These are phyloP conservation scores for Drosophila lacteicornis DNA, from an alignment of 1,140 invertebrate species.

Conservation along the genomic window DNA sequence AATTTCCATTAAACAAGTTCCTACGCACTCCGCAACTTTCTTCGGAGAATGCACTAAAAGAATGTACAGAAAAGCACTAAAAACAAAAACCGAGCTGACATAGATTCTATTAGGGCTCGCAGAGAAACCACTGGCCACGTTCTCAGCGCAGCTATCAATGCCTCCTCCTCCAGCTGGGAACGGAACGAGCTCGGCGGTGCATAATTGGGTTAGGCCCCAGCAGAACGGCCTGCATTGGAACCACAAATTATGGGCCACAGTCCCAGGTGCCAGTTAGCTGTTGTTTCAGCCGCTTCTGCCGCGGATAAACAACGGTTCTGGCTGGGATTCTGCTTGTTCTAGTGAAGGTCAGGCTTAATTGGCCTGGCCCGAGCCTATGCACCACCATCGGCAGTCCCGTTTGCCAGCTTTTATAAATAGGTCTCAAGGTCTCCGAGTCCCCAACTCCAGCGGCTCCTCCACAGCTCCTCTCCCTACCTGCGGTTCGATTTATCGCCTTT, in stretches of 20 bases:
- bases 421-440: conserved; percentile 66
- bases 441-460: neutral
- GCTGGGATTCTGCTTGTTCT: conserved; percentile 35
- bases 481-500: conserved; percentile 72
- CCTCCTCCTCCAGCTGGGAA: conserved; percentile 22
- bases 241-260: conserved; percentile 25
- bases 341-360: conserved; percentile 69
- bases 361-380: conserved; percentile 36
- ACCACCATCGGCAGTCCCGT: conserved; percentile 63
- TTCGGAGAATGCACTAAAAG: conserved; percentile 42
- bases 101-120: conserved; percentile 33
- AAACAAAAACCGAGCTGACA: conserved; percentile 30
- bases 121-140: conserved; percentile 47
- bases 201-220: conserved; percentile 53
- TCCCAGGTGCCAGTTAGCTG: conserved; percentile 58
- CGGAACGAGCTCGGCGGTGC: conserved; percentile 30
- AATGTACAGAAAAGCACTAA: conserved; percentile 28
- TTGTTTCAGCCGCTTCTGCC: conserved; percentile 8
- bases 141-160: conserved; percentile 46
- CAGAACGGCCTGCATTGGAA: conserved; percentile 19
- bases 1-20: conserved; percentile 60
- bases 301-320: conserved; percentile 66
- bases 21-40: conserved; percentile 58
- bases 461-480: neutral
- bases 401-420: conserved; percentile 69